Evolutionary conservation across 2,113 vertebrate genomes (phyloP).

Genomic region (Scatophagus argus): DNA sequence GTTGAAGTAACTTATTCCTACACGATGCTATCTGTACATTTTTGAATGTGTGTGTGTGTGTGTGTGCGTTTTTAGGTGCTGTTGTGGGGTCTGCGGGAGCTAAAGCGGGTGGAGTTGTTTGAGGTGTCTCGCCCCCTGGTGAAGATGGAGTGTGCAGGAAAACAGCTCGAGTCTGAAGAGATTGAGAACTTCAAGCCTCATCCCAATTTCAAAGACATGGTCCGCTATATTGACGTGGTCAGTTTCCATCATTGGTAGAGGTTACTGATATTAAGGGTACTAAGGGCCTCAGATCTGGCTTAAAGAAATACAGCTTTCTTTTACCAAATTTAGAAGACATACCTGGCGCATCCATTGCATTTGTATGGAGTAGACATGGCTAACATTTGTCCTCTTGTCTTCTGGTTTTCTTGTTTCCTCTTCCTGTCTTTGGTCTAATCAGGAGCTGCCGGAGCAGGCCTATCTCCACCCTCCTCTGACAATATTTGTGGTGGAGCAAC

Average conservation of each 20-base stretch:
- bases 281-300: background rate
- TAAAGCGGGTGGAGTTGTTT: conserved; percentile 92
- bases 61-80: conserved; percentile 84
- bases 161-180: conserved; percentile 91
- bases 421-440: conserved; percentile 23
- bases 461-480: conserved; percentile 95
- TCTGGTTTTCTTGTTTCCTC: background rate
- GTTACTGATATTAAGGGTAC: background rate
- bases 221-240: conserved; percentile 92
- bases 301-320: background rate
- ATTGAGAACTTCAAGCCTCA: conserved; percentile 87
- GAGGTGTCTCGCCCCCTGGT: conserved; percentile 93
- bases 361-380: background rate
- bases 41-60: background rate
- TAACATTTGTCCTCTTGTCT: background rate
- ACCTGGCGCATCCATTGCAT: background rate
- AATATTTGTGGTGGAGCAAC: conserved; percentile 90
- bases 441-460: conserved; percentile 93
- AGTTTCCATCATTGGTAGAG: conserved; percentile 34
- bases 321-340: background rate
- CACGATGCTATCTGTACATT: background rate
- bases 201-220: conserved; percentile 91
- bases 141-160: conserved; percentile 90
- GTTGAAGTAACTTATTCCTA: background rate
- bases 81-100: conserved; percentile 93